Evolutionary conservation across 2,888 invertebrate species (phyloP).

Genomic region (Agrypnus murinus): DNA sequence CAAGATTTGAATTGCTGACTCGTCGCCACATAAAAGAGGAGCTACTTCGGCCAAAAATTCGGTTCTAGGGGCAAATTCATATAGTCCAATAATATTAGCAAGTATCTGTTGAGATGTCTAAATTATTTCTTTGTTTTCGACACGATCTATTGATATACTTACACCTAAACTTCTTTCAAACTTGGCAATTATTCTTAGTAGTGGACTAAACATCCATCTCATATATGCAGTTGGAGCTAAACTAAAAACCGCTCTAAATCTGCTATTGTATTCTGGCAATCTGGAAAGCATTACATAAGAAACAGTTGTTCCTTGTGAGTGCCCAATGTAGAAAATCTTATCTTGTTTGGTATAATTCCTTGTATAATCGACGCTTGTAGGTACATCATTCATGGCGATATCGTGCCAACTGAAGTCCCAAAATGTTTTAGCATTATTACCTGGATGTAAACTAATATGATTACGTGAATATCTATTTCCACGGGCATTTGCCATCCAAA

Average conservation of each 20-base stretch:
- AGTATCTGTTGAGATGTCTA: not conserved
- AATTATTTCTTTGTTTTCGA: too few relatives aligned
- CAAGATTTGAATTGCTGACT: constrained; percentile 74
- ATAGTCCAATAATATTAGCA: constrained; percentile 69
- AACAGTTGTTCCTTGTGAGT: constrained; percentile 89
- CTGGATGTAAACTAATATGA: constrained; percentile 68
- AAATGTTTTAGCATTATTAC: constrained; percentile 55
- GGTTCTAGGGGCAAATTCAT: constrained; percentile 79
- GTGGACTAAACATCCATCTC: constrained; percentile 70
- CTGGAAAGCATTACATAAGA: constrained; percentile 79
- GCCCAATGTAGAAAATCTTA: too few relatives aligned
- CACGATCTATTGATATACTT: too few relatives aligned
- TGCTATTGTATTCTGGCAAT: constrained; percentile 79
- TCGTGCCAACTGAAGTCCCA: constrained; percentile 84
- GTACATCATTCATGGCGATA: constrained; percentile 86
- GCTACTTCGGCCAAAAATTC: constrained; percentile 73
- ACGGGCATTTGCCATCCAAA: constrained; percentile 76
- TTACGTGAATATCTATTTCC: constrained; percentile 75
- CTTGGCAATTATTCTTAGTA: constrained; percentile 60
- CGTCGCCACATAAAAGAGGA: constrained; percentile 74
- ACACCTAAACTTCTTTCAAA: constrained; percentile 44
- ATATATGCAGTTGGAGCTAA: constrained; percentile 81
- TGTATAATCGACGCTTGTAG: constrained; percentile 86
- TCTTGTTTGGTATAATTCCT: constrained; percentile 74
- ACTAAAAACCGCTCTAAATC: too few relatives aligned